phyloP scores from a whole-genome alignment of 2,888 invertebrate species.

The Deilephila elpenor region DNA sequence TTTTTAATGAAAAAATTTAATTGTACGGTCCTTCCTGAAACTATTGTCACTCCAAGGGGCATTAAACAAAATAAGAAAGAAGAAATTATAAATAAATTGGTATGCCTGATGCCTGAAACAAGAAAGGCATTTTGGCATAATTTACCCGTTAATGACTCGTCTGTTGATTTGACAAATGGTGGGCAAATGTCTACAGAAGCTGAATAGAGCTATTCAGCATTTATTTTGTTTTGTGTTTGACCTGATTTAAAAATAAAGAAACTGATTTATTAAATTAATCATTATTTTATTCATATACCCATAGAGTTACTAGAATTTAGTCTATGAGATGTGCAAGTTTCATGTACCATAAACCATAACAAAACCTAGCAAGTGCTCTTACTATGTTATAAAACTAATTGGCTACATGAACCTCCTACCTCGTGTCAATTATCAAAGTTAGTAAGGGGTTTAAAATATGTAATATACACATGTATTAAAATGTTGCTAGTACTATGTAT shows the following conservation, averaged over 20 bases:
- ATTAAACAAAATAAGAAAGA: slow-evolving; percentile 29
- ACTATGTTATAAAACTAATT: too few relatives aligned
- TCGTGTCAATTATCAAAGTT: slow-evolving; percentile 27
- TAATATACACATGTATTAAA: slow-evolving; percentile 25
- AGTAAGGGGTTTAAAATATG: slow-evolving; percentile 30
- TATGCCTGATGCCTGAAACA: slow-evolving; percentile 10
- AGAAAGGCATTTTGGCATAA: slow-evolving; percentile 36
- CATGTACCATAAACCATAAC: too few relatives aligned
- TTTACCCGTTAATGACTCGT: slow-evolving; percentile 35
- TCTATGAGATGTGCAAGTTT: too few relatives aligned
- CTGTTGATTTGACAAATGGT: slow-evolving; percentile 35
- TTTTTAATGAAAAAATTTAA: too few relatives aligned
- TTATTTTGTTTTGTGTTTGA: too few relatives aligned
- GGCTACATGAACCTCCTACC: not conserved
- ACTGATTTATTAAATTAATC: too few relatives aligned
- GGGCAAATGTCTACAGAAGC: slow-evolving; percentile 33
- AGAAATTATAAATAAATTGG: slow-evolving; percentile 36
- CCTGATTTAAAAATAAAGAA: too few relatives aligned
- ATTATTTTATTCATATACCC: too few relatives aligned
- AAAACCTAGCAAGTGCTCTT: too few relatives aligned
- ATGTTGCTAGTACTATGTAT: slow-evolving; percentile 26
- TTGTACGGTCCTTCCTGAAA: too few relatives aligned
- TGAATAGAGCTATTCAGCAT: not conserved
- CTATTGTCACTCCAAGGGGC: too few relatives aligned
- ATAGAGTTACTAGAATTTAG: too few relatives aligned